Evolutionary conservation across 2,113 vertebrate genomes (phyloP).

Genomic region (Cebus imitator): DNA sequence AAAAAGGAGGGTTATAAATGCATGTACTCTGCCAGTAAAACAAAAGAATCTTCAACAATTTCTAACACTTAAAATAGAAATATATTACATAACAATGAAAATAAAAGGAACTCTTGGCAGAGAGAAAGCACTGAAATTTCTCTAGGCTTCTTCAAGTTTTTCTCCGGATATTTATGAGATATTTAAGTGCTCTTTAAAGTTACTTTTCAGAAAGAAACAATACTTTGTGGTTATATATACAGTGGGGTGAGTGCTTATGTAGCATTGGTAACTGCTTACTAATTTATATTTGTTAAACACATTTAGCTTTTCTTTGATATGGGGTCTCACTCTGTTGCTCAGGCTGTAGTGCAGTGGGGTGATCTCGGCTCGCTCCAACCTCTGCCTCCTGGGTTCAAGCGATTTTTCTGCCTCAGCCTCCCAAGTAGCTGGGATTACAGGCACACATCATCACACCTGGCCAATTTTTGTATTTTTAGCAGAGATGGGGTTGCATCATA

Average conservation of each 20-base stretch:
- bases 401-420: no score
- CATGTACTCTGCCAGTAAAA: neutral
- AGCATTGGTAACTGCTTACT: neutral
- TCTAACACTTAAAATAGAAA: conserved; percentile 23
- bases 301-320: neutral
- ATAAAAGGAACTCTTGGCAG: conserved; percentile 46
- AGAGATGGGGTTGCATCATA: no score
- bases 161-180: neutral
- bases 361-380: no score
- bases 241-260: neutral
- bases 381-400: no score
- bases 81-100: neutral
- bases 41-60: neutral
- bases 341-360: no score
- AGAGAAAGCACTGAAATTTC: neutral
- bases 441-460: no score
- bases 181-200: neutral
- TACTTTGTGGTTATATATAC: neutral
- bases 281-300: neutral
- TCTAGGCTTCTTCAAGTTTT: neutral
- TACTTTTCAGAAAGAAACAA: neutral
- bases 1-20: neutral
- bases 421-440: no score
- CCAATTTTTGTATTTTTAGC: no score
- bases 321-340: no score